Conservation (phyloP, 2,888 invertebrate genomes). For the Drosophila robusta region DNA sequence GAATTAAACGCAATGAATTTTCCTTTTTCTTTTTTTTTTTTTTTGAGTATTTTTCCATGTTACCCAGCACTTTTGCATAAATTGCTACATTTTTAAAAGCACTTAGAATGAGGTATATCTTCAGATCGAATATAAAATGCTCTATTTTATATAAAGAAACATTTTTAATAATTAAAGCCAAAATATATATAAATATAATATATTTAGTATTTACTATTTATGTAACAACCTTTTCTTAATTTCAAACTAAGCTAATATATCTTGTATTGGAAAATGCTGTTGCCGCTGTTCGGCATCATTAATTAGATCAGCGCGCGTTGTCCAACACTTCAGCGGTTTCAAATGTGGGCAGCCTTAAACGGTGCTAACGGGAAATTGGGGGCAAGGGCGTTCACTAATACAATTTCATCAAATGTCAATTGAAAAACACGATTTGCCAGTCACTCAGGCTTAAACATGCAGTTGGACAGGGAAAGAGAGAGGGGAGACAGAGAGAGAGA, state of each 20-base stretch:
- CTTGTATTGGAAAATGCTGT: conserved; percentile 4
- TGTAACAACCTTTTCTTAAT: background rate
- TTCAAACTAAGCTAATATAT: too few relatives aligned
- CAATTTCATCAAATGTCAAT: conserved; percentile 76
- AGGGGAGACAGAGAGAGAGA: background rate
- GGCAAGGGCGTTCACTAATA: conserved; percentile 35
- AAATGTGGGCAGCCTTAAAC: conserved; percentile 12
- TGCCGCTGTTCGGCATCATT: conserved; percentile 28
- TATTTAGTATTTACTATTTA: background rate
- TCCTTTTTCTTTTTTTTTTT: background rate
- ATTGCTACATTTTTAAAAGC: conserved; percentile 13
- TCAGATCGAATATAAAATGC: conserved; percentile 1
- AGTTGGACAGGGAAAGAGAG: background rate
- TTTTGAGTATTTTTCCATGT: conserved; percentile 3
- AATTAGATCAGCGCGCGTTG: conserved; percentile 57
- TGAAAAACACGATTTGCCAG: conserved; percentile 69
- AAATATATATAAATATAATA: background rate
- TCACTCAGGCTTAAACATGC: conserved; percentile 40
- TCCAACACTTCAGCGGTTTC: conserved; percentile 46
- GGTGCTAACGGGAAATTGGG: background rate
- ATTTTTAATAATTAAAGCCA: background rate
- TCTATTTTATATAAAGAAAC: background rate
- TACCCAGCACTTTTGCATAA: conserved; percentile 2
- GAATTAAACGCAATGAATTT: conserved; percentile 32
- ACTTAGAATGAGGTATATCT: background rate